phyloP scores from a whole-genome alignment of 2,888 invertebrate species.

The Heliconius hortense region DNA sequence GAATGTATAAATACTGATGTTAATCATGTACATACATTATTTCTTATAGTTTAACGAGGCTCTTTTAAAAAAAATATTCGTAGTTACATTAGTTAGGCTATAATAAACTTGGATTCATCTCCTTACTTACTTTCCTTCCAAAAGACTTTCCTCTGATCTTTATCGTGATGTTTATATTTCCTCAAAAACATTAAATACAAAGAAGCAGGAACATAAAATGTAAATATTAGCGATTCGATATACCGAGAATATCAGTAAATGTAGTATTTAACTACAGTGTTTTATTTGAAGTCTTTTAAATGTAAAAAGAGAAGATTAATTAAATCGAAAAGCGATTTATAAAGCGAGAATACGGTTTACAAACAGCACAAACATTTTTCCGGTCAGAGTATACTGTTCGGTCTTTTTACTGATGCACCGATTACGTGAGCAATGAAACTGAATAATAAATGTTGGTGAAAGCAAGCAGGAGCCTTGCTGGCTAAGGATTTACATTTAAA shows the following conservation, averaged over 20 bases:
- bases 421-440: constrained; percentile 42
- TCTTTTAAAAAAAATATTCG: no score
- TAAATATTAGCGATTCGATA: neutral
- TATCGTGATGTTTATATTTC: no score
- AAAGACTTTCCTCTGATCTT: no score
- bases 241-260: neutral
- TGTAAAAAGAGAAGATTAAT: constrained; percentile 33
- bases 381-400: constrained; percentile 36
- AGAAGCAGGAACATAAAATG: neutral
- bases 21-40: no score
- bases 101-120: no score
- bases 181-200: neutral
- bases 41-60: no score
- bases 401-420: constrained; percentile 38
- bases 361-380: constrained; percentile 37
- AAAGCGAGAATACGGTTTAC: constrained; percentile 32
- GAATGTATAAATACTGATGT: no score
- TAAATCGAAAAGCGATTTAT: constrained; percentile 37
- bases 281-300: constrained; percentile 23
- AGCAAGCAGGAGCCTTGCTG: constrained; percentile 28
- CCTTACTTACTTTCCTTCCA: no score
- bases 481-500: constrained; percentile 50
- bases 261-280: neutral
- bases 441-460: constrained; percentile 41
- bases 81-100: no score